These are phyloP conservation scores for Momotus momota DNA, from an alignment of 2,797 vertebrate species.

Conservation along the genomic window DNA sequence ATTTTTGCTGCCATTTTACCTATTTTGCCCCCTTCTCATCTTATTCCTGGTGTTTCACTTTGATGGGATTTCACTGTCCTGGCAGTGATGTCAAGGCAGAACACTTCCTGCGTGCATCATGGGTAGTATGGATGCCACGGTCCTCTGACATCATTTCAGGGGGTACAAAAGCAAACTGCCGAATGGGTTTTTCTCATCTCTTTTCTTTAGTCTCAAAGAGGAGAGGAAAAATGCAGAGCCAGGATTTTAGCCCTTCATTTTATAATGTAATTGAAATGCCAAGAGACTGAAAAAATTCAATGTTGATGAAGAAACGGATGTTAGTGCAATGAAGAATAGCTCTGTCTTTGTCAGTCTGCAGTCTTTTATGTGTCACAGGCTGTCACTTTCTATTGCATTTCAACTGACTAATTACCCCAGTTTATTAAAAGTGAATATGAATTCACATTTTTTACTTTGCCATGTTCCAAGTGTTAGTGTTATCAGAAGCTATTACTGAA, in stretches of 20 bases:
- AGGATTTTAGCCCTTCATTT: slow-evolving; percentile 75
- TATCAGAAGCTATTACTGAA: slow-evolving; percentile 69
- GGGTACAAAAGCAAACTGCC: not conserved
- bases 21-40: not conserved
- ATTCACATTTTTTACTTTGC: slow-evolving; percentile 72
- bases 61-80: not conserved
- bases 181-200: not conserved
- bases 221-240: slow-evolving; percentile 60
- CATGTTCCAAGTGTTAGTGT: slow-evolving; percentile 54
- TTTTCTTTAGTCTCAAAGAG: slow-evolving; percentile 28
- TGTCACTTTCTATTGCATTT: slow-evolving; percentile 75
- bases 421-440: slow-evolving; percentile 80
- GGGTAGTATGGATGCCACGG: not conserved
- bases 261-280: slow-evolving; percentile 77
- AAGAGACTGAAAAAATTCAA: slow-evolving; percentile 76
- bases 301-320: slow-evolving; percentile 77
- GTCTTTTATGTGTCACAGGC: slow-evolving; percentile 76
- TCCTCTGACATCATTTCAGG: not conserved
- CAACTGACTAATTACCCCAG: slow-evolving; percentile 76
- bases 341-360: slow-evolving; percentile 74
- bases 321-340: slow-evolving; percentile 71
- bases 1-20: not conserved
- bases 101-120: not conserved
- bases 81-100: not conserved
- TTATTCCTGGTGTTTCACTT: not conserved